Evolutionary conservation across 2,888 invertebrate species (phyloP).

Genomic region (Clitarchus hookeri): DNA sequence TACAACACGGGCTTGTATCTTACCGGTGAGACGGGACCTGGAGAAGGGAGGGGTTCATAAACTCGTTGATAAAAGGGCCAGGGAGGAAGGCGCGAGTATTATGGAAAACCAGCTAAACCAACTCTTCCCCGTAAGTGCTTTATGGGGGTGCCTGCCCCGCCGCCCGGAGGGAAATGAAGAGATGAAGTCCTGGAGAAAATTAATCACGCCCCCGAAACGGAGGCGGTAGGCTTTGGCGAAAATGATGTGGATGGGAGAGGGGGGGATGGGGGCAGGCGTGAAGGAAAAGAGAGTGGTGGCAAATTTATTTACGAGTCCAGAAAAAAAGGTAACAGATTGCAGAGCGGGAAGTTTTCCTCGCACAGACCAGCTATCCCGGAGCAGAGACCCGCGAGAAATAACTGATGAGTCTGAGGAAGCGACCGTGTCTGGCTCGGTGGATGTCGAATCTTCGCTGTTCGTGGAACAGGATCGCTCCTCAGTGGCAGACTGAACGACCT

Average conservation of each 20-base stretch:
- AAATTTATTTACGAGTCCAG: conserved; percentile 3
- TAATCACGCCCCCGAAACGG: conserved; percentile 14
- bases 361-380: background rate
- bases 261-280: background rate
- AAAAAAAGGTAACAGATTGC: background rate
- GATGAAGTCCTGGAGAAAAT: background rate
- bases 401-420: too few relatives aligned
- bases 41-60: background rate
- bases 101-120: conserved; percentile 4
- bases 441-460: too few relatives aligned
- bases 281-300: background rate
- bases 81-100: background rate
- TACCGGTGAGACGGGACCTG: too few relatives aligned
- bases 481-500: too few relatives aligned
- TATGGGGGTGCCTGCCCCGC: background rate
- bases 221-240: background rate
- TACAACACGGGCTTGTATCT: too few relatives aligned
- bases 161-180: background rate
- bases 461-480: too few relatives aligned
- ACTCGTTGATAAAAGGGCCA: background rate
- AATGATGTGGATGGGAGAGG: background rate
- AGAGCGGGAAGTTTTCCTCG: background rate
- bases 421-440: too few relatives aligned
- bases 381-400: background rate
- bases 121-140: background rate